Percentiles rank a stretch among this genome's conserved stretches.
These are phyloP conservation scores for Isaurus tuberculatus DNA, from an alignment of 92 coral and sea anemone species.

Conservation along the genomic window DNA sequence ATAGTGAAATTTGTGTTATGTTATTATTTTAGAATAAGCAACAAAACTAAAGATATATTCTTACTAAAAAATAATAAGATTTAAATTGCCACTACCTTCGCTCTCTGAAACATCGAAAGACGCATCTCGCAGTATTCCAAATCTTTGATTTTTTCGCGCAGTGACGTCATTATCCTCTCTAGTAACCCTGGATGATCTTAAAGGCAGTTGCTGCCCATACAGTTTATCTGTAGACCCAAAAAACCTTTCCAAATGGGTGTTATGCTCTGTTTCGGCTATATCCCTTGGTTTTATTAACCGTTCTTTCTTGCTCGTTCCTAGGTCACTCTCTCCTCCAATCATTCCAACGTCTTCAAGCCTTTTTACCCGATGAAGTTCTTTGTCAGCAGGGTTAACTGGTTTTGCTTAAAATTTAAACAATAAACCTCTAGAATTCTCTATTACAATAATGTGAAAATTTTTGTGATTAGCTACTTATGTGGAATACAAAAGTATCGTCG, in stretches of 20 bases:
- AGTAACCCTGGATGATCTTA: conserved; percentile 83
- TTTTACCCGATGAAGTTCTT: conserved; percentile 30
- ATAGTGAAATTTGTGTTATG: no score
- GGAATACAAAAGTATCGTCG: background rate
- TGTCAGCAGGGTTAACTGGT: conserved; percentile 27
- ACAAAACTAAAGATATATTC: no score
- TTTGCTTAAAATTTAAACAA: conserved; percentile 15
- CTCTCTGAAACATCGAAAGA: background rate
- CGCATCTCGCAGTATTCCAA: conserved; percentile 38
- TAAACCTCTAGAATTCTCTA: no score
- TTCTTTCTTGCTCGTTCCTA: conserved; percentile 29
- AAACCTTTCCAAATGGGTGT: conserved; percentile 33
- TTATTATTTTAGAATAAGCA: no score
- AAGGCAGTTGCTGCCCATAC: background rate
- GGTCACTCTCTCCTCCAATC: conserved; percentile 16
- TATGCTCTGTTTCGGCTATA: background rate
- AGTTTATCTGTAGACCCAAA: conserved; percentile 1
- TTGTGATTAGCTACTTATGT: no score
- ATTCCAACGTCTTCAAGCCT: conserved; percentile 14
- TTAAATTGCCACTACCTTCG: background rate
- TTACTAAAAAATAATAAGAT: no score
- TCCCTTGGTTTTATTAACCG: background rate
- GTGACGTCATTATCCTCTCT: conserved; percentile 84
- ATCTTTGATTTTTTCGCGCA: conserved; percentile 73
- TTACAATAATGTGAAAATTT: no score